Evolutionary conservation across 2,888 invertebrate genomes (phyloP), one percentile per base, ranked within the genome.

Genomic region (Mythimna lalbum): DNA sequence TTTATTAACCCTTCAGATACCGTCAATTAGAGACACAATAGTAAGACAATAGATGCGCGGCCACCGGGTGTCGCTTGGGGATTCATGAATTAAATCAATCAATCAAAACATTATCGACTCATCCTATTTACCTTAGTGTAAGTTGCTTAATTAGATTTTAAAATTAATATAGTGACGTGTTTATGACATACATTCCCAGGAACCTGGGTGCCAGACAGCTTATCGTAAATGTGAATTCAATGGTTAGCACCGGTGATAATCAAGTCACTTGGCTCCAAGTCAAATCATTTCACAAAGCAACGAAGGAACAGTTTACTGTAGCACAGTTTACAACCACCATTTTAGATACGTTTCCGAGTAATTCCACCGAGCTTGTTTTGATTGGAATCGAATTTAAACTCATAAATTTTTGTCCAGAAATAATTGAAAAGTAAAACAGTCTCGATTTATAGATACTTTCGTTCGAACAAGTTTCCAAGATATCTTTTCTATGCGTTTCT

Each of bases 341-440:
- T 81, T 57, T 65, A 65, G 56, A 62, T 39, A 50, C 63, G 17
- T 39, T 68, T 66, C 71, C 71, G 55, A 68, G 75, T 69, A 77
- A 79, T 70, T 78, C 56, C 50, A 78, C n/a, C n/a, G 47, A 27
- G 62, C 59, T 55, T 80, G 76, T 83, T 80, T 76, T 83, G 66
- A 81, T 83, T 81, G 76, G 68, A 81, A 73, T 67, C 63, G 56
- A 76, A 73, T 76, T 70, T 55, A 73, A 69, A 56, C 27, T 65
- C 52, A 71, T 83, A 80, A 61, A 73, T 71, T 76, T 73, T 60
- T 71, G 74, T 66, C 70, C 73, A 73, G 69, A 80, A 80, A 74
- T 74, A 82, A 83, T 74, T 77, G 65, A 55, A 71, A 77, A 70
- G 71, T 74, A 77, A 83, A 83, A 83, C 69, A 63, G 49, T 60